These are phyloP conservation scores for Ectropis crepuscularia DNA, from an alignment of 2,888 invertebrate species.

Conservation along the genomic window DNA sequence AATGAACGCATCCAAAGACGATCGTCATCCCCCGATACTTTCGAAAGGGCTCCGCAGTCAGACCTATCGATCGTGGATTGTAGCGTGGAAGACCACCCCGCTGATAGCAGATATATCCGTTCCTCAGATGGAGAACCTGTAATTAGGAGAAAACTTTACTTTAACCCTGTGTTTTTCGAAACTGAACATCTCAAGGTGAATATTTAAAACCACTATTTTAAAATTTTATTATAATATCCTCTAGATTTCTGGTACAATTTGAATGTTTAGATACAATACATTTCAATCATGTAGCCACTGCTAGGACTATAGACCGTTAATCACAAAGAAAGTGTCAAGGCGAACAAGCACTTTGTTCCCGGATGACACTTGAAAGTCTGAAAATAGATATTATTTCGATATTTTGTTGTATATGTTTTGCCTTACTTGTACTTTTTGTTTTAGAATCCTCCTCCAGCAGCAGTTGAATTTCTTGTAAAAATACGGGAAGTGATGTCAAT, in stretches of 20 bases:
- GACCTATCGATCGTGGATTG: conserved; percentile 79
- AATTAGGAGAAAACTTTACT: conserved; percentile 91
- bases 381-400: too few relatives aligned
- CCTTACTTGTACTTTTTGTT: conserved; percentile 49
- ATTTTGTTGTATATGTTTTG: neutral
- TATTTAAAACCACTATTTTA: neutral
- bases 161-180: conserved; percentile 96
- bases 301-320: too few relatives aligned
- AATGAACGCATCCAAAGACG: conserved; percentile 69
- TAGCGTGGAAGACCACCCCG: conserved; percentile 60
- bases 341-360: too few relatives aligned
- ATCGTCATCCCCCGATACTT: conserved; percentile 72
- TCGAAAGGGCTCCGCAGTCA: conserved; percentile 78
- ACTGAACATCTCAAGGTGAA: conserved; percentile 91
- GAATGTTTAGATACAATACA: too few relatives aligned
- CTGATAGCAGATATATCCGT: conserved; percentile 58
- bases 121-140: conserved; percentile 67
- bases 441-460: conserved; percentile 95
- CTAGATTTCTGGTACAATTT: neutral
- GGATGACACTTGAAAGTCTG: too few relatives aligned
- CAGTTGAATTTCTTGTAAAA: conserved; percentile 94
- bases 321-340: too few relatives aligned
- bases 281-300: too few relatives aligned
- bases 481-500: conserved; percentile 95
- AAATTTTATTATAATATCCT: neutral